These are phyloP conservation scores for Aleiodes leptofemur DNA, from an alignment of 2,888 invertebrate species.

Conservation along the genomic window DNA sequence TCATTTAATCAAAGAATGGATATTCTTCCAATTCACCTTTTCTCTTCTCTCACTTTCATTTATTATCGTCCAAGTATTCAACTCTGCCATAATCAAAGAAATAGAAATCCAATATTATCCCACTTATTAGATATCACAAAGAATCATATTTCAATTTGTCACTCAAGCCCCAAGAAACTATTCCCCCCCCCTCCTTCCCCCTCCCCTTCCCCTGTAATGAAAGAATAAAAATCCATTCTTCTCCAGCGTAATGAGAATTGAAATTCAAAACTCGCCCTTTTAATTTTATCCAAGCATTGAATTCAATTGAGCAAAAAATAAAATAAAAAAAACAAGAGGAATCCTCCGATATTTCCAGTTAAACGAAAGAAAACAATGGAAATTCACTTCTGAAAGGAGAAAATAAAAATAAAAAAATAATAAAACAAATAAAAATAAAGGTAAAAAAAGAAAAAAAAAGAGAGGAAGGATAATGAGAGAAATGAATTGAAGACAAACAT, in stretches of 20 bases:
- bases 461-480: conserved; percentile 32
- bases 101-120: neutral
- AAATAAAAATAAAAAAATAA: no score
- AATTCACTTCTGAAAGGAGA: neutral
- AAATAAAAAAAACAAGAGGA: no score
- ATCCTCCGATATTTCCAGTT: no score
- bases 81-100: conserved; percentile 5
- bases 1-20: neutral
- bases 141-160: conserved; percentile 65
- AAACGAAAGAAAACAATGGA: conserved; percentile 2
- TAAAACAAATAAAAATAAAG: conserved; percentile 17
- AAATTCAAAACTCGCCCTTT: no score
- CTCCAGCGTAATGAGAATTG: no score
- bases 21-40: no score
- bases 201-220: no score
- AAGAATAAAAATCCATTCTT: no score
- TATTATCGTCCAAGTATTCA: neutral
- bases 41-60: neutral
- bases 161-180: conserved; percentile 34
- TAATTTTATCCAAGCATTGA: no score
- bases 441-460: no score
- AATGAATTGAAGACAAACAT: conserved; percentile 28
- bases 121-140: conserved; percentile 62
- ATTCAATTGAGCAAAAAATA: no score
- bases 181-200: no score